Base-by-base conservation (phyloP, 1,140 invertebrate genomes). In the Eupeodes corollae region DNA sequence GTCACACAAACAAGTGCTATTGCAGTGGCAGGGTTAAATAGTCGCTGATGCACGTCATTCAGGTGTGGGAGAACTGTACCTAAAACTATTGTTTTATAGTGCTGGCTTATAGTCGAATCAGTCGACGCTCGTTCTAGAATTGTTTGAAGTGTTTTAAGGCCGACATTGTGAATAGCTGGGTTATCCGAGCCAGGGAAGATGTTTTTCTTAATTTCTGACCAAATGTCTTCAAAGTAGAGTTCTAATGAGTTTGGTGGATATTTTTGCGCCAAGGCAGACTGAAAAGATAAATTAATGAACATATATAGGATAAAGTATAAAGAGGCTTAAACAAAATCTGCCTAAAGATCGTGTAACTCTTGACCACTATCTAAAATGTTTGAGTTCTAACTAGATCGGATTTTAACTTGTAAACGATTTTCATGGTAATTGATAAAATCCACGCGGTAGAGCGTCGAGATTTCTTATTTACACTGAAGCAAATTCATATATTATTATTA, bases 141-240 rank as follows among this genome's bases (percentile, higher is more conserved):
- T 3, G 55, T 54, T 1, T 55, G 47, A 16, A 68, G 52, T 0
- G 56, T 47, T 18, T 52, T 53, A 0, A 68, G 43, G 0, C 54
- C 54, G 6, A 46, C 47, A 14, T 46, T 45, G 0, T 58, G 12
- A 18, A 68, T 49, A 18, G 67, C 63, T 5, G 42, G 45, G 47
- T 65, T 62, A 21, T 62, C 63, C 2, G 46, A 49, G 1, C 63
- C 66, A 0, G 66, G 66, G 49, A 68, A 62, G 0, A 67, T 58
- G 53, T 67, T 61, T 1, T 48, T 41, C 34, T 68, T 68, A 0
- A 68, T 32, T 12, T 56, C 57, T 40, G 52, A 52, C 66, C 66
- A 68, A n/a, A 68, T 62, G 37, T 62, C 52, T 14, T 57, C 53
- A 43, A 68, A 68, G 34, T 68, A 54, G 3, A 55, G 50, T 42